Base-by-base conservation (phyloP, 2,888 invertebrate species). In the Taenaris catops region DNA sequence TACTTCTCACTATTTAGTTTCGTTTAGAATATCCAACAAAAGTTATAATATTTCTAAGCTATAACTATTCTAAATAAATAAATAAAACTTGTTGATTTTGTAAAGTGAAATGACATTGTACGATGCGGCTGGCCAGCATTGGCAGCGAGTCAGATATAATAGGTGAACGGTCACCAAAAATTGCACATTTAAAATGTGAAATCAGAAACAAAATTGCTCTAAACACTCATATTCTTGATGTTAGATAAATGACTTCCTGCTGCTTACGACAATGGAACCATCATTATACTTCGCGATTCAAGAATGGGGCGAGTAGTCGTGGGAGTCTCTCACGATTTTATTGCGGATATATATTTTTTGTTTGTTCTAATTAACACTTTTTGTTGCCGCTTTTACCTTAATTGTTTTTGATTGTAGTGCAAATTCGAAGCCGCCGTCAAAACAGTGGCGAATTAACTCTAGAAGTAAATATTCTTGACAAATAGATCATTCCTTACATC, bases 171-270 rank as follows among this genome's bases (percentile, higher is more conserved):
- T 36, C 69, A 63, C 63, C 70, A 67, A 49, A 81, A 84, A 83
- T 81, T 80, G 80, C 79, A 74, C 73, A 73, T 68, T 79, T 75
- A 69, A 71, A 63, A 75, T 73, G 72, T 71, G 79, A 83, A 84
- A 80, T 80, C 75, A 72, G 74, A 73, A 75, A 71, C 76, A 62
- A 83, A 86, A 86, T 84, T 81, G 76, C 76, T 83, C 66, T 75
- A 76, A 83, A 81, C 81, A 74, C 70, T 84, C 76, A 84, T 84
- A 86, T 84, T 84, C 80, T 80, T 83, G 83, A 84, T 86, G 84
- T 73, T 80, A 83, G 84, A 84, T 84, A 86, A 86, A 84, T 81
- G 68, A 84, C 86, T 86, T 86, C 86, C 86, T 84, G 84, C 74
- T 73, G 64, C 50, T 59, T 62, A 58, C 58, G 61, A 86, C 84